phyloP scores from a whole-genome alignment of 2,888 invertebrate species.

The Eupithecia exiguata region DNA sequence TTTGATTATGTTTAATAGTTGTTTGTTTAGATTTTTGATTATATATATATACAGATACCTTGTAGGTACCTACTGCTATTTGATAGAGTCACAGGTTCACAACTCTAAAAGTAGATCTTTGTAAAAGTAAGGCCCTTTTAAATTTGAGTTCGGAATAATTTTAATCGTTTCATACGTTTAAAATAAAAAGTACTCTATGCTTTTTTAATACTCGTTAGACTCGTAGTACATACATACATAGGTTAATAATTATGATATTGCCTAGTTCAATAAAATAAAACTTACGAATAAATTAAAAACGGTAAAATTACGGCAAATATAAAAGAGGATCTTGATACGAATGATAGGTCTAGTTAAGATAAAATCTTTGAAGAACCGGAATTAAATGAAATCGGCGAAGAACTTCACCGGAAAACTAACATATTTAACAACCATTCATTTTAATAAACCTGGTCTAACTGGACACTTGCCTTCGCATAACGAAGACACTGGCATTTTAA shows the following conservation, averaged over 20 bases:
- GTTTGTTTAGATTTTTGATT: neutral
- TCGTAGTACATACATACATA: neutral
- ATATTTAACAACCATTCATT: neutral
- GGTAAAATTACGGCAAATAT: slow-evolving; percentile 15
- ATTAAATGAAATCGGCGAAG: slow-evolving; percentile 5
- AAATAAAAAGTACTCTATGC: no score
- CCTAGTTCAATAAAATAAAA: neutral
- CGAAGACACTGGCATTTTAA: neutral
- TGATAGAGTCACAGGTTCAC: neutral
- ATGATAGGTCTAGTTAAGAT: slow-evolving; percentile 18
- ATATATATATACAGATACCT: no score
- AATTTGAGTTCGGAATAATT: neutral
- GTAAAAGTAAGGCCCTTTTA: neutral
- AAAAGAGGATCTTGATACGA: slow-evolving; percentile 19
- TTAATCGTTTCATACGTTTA: no score
- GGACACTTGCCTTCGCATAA: neutral
- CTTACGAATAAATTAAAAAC: neutral
- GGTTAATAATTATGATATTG: neutral
- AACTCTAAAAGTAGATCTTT: neutral
- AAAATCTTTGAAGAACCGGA: slow-evolving; percentile 18
- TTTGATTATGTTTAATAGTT: neutral
- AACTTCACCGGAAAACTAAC: neutral
- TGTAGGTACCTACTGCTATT: neutral
- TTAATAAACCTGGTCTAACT: neutral
- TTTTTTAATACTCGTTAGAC: no score